A percentile compares a stretch with the other conserved stretches of the same genome.
These are phyloP conservation scores for Alouatta palliata DNA, from an alignment of 2,113 vertebrate genomes.

Conservation along the genomic window DNA sequence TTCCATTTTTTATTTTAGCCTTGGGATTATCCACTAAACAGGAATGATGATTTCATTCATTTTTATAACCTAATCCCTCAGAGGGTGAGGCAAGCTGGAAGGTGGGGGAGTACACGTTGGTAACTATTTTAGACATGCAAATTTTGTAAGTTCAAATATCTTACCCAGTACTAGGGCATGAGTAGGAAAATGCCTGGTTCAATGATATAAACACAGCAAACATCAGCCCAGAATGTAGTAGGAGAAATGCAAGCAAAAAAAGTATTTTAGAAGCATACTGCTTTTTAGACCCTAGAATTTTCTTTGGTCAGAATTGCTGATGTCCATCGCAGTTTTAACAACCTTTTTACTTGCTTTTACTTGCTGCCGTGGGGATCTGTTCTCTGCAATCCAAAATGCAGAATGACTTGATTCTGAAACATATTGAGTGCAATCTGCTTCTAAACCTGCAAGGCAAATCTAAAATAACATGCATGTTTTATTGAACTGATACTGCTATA, in stretches of 20 bases:
- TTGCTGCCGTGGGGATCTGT: background rate
- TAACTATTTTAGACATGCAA: constrained; percentile 76
- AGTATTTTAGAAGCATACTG: constrained; percentile 20
- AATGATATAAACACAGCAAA: constrained; percentile 60
- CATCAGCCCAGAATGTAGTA: background rate
- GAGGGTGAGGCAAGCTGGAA: constrained; percentile 56
- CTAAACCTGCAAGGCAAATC: background rate
- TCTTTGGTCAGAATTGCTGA: background rate
- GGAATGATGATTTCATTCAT: constrained; percentile 77
- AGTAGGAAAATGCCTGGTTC: constrained; percentile 49
- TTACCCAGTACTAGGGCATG: constrained; percentile 54
- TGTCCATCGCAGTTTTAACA: background rate
- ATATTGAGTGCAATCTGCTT: background rate
- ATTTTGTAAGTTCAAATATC: constrained; percentile 75
- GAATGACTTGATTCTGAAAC: background rate
- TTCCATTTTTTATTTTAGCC: constrained; percentile 45
- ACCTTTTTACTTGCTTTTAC: background rate
- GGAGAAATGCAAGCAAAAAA: constrained; percentile 40
- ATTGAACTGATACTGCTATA: background rate
- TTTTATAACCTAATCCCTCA: constrained; percentile 76
- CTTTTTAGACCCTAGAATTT: background rate
- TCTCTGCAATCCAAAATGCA: background rate
- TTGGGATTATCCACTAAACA: constrained; percentile 74
- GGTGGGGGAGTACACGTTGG: constrained; percentile 32
- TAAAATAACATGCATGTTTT: background rate